Conservation (phyloP, 1,140 invertebrate species). For the Stenopsyche tienmushanensis region DNA sequence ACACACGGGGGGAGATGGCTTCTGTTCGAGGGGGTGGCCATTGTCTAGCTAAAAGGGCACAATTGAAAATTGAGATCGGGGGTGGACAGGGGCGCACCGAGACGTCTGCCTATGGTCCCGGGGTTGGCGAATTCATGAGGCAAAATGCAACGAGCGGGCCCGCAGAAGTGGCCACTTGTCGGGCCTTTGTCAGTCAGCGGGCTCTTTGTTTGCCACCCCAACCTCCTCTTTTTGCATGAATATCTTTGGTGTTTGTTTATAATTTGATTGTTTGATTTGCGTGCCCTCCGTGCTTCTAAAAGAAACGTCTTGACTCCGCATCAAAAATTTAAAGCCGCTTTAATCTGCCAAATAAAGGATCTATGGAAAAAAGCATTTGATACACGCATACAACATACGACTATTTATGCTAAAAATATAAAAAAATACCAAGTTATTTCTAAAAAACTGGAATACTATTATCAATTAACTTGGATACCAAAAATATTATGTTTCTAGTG, state of each 20-base stretch:
- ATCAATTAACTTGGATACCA: no score
- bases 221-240: neutral
- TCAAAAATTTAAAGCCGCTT: no score
- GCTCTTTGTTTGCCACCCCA: neutral
- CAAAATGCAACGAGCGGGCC: neutral
- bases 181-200: slow-evolving; percentile 15
- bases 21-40: neutral
- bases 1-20: neutral
- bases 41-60: neutral
- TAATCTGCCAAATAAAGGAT: no score
- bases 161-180: slow-evolving; percentile 8
- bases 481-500: no score
- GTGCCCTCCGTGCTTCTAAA: no score
- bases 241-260: neutral
- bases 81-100: neutral
- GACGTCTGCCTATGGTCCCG: neutral
- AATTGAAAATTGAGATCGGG: neutral
- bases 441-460: no score
- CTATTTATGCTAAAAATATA: no score
- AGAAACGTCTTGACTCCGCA: no score
- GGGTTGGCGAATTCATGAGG: slow-evolving; percentile 2
- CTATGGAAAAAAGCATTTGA: no score
- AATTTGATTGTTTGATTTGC: neutral
- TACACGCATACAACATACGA: no score
- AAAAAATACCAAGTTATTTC: no score